Conservation (phyloP, 2,113 vertebrate genomes). For the Cebidichthys violaceus region DNA sequence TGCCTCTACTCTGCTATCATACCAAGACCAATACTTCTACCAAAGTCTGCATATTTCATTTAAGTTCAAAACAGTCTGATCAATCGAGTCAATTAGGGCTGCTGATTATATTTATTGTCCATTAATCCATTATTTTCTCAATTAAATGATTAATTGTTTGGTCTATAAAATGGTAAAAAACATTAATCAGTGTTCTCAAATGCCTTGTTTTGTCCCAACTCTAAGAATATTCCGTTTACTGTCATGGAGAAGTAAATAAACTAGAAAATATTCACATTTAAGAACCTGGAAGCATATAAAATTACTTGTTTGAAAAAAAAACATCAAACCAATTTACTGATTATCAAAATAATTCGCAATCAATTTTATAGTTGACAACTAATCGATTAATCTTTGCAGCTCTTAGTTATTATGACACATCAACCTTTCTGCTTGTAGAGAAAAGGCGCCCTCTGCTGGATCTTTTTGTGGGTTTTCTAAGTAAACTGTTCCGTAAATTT, state of each 20-base stretch:
- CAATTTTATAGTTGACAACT: background rate
- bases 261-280: background rate
- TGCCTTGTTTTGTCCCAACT: background rate
- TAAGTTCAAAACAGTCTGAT: background rate
- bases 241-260: background rate
- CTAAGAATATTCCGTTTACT: background rate
- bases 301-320: too few species aligned
- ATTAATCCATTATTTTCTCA: too few species aligned
- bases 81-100: background rate
- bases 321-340: background rate
- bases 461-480: background rate
- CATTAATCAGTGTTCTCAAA: too few species aligned
- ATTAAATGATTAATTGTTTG: background rate
- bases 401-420: background rate
- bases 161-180: background rate
- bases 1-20: background rate
- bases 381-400: background rate
- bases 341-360: background rate
- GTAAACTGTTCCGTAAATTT: background rate
- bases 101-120: too few species aligned
- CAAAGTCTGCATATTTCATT: background rate
- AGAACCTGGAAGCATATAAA: background rate
- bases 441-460: conserved; percentile 67
- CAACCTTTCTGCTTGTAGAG: background rate
- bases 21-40: background rate